A percentile compares a stretch with the other conserved stretches of the same genome.
These are phyloP conservation scores for Pluvialis apricaria DNA, from an alignment of 2,113 vertebrate species.

Conservation along the genomic window DNA sequence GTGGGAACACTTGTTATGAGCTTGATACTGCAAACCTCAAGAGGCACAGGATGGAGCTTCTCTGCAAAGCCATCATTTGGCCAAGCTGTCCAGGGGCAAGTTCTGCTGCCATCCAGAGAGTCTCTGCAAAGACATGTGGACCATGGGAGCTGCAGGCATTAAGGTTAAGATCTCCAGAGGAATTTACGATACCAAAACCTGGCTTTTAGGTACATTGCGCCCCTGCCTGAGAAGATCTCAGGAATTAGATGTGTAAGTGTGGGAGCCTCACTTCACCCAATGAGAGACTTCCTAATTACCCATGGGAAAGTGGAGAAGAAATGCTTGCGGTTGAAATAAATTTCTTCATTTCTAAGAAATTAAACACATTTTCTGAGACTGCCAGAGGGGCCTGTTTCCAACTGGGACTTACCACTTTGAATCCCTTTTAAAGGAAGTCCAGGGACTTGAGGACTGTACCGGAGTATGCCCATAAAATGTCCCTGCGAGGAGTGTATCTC, in stretches of 20 bases:
- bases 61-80: not conserved
- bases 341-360: not conserved
- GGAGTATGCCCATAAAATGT: not conserved
- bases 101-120: not conserved
- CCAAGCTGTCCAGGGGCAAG: not conserved
- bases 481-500: fast-evolving
- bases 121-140: fast-evolving
- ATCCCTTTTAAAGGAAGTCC: not conserved
- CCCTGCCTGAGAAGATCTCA: not conserved
- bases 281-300: not conserved
- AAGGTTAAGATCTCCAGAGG: not conserved
- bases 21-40: not conserved
- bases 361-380: not conserved
- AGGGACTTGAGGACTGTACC: not conserved
- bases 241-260: not conserved
- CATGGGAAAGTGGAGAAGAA: not conserved
- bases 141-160: not conserved
- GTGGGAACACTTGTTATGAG: not conserved
- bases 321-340: not conserved
- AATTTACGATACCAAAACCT: not conserved
- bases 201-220: not conserved
- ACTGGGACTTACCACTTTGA: not conserved
- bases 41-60: not conserved
- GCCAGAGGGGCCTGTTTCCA: not conserved
- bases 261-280: not conserved